Base-by-base conservation (phyloP, 2,888 invertebrate species). In the Pollenia angustigena region DNA sequence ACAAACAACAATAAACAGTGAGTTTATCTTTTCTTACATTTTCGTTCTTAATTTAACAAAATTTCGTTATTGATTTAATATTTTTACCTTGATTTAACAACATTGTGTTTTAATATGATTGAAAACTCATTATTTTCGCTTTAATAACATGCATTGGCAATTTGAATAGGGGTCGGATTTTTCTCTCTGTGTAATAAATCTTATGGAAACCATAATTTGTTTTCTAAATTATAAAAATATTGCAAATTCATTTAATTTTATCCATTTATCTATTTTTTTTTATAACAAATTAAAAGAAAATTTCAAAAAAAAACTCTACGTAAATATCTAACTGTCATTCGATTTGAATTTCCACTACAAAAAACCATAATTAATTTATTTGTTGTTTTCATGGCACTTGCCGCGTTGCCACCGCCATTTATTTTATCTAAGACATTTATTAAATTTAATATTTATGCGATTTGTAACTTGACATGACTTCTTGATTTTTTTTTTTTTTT, bases 351-450 rank as follows among this genome's bases (percentile, higher is more conserved):
- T 23, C 44, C 32, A 81, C 9, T 18, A 32, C 42, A 64, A 64
- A 69, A 62, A 69, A 80, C 52, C 12, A 12, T 80, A 46, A 71
- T 64, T n/a, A 50, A 66, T 74, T 66, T 56, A 32, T 23, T 74
- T 58, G 23, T 23, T 40, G 50, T 23, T 60, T 66, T 10, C 16
- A 50, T 69, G 68, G 46, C 68, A 76, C 52, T 76, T 82, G 54
- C 74, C 81, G 64, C 56, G 1, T 64, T 48, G 54, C 81, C 58
- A 44, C 74, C 66, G n/a, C 60, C 54, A 62, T 80, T 62, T 52
- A 62, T 62, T 79, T 79, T 79, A 56, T 68, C 68, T 42, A 11
- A 79, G 56, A 78, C 62, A 56, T 54, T 81, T 81, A 52, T 71
- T 72, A 64, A 62, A 81, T 82, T 69, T 62, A 54, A 69, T 56